Conservation (phyloP, 2,113 vertebrate species). For the Mirounga angustirostris region DNA sequence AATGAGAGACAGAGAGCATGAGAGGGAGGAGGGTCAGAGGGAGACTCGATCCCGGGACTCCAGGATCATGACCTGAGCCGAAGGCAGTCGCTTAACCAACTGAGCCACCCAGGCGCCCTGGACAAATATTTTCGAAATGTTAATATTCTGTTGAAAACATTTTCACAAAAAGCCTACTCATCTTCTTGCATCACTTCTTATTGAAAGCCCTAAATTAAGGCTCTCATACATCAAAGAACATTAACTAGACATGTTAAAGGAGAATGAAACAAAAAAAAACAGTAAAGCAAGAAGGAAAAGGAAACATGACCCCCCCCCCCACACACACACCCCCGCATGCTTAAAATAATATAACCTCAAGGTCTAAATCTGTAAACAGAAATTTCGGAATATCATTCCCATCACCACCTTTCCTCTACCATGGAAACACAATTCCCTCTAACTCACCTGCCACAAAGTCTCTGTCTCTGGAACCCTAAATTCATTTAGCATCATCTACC, state of each 20-base stretch:
- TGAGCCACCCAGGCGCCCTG: background rate
- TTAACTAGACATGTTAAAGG: conserved; percentile 22
- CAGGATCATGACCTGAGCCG: too few species aligned
- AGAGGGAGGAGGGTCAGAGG: too few species aligned
- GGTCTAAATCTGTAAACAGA: conserved; percentile 6
- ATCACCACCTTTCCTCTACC: background rate
- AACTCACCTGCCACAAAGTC: background rate
- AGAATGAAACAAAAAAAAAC: conserved; percentile 25
- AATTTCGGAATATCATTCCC: background rate
- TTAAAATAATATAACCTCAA: conserved; percentile 31
- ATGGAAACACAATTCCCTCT: background rate
- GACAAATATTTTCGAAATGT: conserved; percentile 39
- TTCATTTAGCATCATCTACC: conserved; percentile 10
- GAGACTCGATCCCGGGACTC: too few species aligned
- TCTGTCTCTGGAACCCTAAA: background rate
- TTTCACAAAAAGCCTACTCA: conserved; percentile 59
- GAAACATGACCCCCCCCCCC: background rate
- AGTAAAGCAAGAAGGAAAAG: conserved; percentile 44
- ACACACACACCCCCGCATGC: background rate
- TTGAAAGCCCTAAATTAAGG: conserved; percentile 60
- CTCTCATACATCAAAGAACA: conserved; percentile 31
- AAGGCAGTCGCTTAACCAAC: too few species aligned
- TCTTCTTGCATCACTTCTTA: conserved; percentile 38
- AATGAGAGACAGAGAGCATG: too few species aligned
- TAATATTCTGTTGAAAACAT: conserved; percentile 33